Base-by-base conservation (phyloP, 2,797 vertebrate genomes). In the Toxotes lorentzi region DNA sequence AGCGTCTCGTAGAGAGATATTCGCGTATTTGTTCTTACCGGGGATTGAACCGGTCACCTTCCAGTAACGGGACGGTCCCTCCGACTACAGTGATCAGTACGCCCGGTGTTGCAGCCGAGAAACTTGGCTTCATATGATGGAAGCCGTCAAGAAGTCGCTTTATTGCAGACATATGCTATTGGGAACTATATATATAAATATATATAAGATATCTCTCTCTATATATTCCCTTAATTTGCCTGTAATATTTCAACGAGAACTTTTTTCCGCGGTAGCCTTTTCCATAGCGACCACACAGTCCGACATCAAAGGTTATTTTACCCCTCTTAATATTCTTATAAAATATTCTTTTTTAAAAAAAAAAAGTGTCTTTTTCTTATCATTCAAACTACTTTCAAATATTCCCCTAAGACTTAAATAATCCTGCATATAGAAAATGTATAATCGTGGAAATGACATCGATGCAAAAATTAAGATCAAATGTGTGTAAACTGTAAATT, bases 21-120 rank as follows among this genome's bases (percentile, higher is more conserved):
- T 54, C 17, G 2, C 59, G 5, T 38, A 11, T 8, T 50, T 60
- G 68, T 54, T 51, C 38, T 60, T 41, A 11, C 21, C 13, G 58
- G 66, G 45, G 41, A 48, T 68, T 48, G 69, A 73, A 76, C 43
- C 63, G 69, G 79, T 57, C 56, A 72, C 70, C 67, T 11, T 78
- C 61, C 60, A 21, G 48, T 74, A 71, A 81, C 78, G 72, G 82
- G 80, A 79, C 72, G 19, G 34, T 76, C 11, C 70, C 34, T 27
- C 59, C 38, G 65, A 71, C 35, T 38, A 3, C 0, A 23, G n/a
- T 56, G 59, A 66, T 45, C 71, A 70, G 38, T 50, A 50, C 70
- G 56, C 51, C 16, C 2, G 11, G 12, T 41, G 16, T 35, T 45
- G 19, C 30, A n/a, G 11, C 6, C 23, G 34, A 47, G 8, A 35